Evolutionary conservation across 2,888 invertebrate species (phyloP), one percentile per base, ranked within the genome.

Genomic region (Leptinotarsa juncta): DNA sequence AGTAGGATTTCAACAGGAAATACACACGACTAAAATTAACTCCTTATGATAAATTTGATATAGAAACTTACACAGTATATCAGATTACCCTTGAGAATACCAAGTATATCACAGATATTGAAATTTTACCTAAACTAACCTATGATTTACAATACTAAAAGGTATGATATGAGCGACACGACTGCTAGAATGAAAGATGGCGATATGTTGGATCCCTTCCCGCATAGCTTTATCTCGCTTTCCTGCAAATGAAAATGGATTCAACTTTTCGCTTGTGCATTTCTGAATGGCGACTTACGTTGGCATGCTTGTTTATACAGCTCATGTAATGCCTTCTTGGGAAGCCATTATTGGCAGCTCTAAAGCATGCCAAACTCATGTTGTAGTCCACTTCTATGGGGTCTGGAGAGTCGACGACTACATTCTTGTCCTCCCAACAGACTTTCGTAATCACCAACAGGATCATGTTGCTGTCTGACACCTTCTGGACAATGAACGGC

Each of bases 391-490:
- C 82, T 65, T 88, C 82, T 15, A 80, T 77, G 3, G 86, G 87
- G 60, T 84, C 84, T 0, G 86, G 85, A 60, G 81, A 79, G 60
- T 82, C 82, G 0, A 84, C 83, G 51, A 78, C 80, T 42, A 70
- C 71, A 16, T 83, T 81, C 18, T 80, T 79, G 62, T 82, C 79
- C 53, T 83, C 82, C 62, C 82, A 80, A 83, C 94, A 95, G 75
- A 92, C 88, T 66, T 90, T 90, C 83, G 95, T 93, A 20, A 95
- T 92, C 16, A 95, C 94, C 57, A 96, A 89, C 80, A 96, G 88
- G 70, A 96, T 88, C 90, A 96, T 91, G 85, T 96, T 96, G 77
- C 95, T 96, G 79, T 91, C 91, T 74, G 93, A 93, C 70, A 96
- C 94, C 50, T 92, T 90, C 82, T 95, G 93, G 2, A 93, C 94